Base-by-base conservation (phyloP, 2,888 invertebrate genomes). In the Drosophila rellima region DNA sequence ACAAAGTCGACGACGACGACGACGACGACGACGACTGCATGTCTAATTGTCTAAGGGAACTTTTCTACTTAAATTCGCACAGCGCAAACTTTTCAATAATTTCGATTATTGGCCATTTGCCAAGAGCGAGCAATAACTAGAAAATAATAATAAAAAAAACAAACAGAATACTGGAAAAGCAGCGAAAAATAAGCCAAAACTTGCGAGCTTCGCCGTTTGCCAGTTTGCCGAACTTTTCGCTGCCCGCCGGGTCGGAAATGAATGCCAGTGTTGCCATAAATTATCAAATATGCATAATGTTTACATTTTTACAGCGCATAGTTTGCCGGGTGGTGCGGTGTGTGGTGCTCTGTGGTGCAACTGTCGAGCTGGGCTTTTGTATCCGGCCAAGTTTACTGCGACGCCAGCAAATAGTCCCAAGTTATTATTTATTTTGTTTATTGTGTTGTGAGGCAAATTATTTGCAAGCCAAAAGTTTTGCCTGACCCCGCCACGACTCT, bases 51-150 rank as follows among this genome's bases (percentile, higher is more conserved):
- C 74, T 76, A 75, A 57, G 48, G 63, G 55, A 81, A 82, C 68
- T 83, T 78, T 86, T 65, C 55, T 89, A 89, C 90, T 90, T 89
- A 90, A 89, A 88, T 74, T 77, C 63, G 74, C 56, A 59, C 45
- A 72, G 81, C 78, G 83, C 77, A 90, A 90, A 91, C 82, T 91
- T 90, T 82, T 90, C 90, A 90, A 91, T 91, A 90, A 90, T 91
- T 90, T 90, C 90, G 90, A 89, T 91, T 91, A 90, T 91, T 91
- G 91, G 91, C 91, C 87, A 89, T 74, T 82, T 80, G 91, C 91
- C 91, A 91, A 62, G 57, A 55, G 61, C 48, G 56, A 54, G 42
- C 51, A 51, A 51, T 37, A 29, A 15, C 45, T 15, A 37, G 35
- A 55, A 54, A 51, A 45, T 7, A 26, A 1, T 39, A 44, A 29